A percentile compares a stretch with the other conserved stretches of the same genome.
Evolutionary conservation across 2,797 vertebrate species (phyloP).

Genomic region (Cyprinella venusta): DNA sequence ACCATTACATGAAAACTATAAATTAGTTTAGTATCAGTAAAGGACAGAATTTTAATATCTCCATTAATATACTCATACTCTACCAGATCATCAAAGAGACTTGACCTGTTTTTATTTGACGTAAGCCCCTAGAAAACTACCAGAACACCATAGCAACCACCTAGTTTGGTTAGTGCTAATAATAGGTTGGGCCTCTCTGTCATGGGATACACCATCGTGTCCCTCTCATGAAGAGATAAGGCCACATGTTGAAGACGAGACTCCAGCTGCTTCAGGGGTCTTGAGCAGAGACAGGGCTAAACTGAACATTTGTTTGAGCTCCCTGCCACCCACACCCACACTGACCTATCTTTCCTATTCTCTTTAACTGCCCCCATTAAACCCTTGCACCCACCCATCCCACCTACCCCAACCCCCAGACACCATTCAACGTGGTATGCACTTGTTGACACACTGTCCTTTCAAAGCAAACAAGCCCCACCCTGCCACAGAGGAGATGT

Average conservation of each 20-base stretch:
- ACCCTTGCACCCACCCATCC: conserved; percentile 8
- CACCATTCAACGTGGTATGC: conserved; percentile 49
- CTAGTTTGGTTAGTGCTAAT: conserved; percentile 38
- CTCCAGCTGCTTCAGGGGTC: not conserved
- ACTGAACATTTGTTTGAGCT: conserved; percentile 38
- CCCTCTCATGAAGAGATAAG: not conserved
- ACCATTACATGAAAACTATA: not conserved
- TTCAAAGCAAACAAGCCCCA: conserved; percentile 74
- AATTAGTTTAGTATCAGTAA: not conserved
- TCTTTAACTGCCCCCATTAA: conserved; percentile 33
- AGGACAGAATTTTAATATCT: not conserved
- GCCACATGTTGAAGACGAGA: conserved; percentile 14
- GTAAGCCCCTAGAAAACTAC: not conserved
- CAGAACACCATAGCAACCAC: not conserved
- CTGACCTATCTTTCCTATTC: not conserved
- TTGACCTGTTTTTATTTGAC: not conserved
- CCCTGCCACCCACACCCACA: conserved; percentile 13
- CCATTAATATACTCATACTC: not conserved
- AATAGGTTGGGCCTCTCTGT: conserved; percentile 27
- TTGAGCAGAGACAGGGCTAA: not conserved
- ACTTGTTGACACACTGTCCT: conserved; percentile 63
- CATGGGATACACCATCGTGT: conserved; percentile 14
- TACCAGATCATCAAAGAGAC: too few species aligned
- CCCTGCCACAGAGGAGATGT: conserved; percentile 67
- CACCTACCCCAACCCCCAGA: not conserved